Base-by-base conservation (phyloP, 2,888 invertebrate genomes). In the Napeogenes sylphis region DNA sequence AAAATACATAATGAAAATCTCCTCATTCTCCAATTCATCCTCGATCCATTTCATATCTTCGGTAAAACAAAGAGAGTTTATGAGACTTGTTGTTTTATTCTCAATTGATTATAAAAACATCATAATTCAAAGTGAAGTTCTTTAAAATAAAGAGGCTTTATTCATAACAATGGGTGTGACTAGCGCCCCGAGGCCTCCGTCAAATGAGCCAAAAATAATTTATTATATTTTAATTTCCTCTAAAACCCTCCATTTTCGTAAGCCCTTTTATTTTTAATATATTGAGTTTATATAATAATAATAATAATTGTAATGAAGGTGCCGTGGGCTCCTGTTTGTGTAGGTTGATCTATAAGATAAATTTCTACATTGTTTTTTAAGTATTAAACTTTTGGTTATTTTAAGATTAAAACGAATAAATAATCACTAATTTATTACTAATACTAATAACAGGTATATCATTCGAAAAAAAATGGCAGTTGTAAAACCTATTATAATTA, bases 161-260 rank as follows among this genome's bases (percentile, higher is more conserved):
- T 59, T 59, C 59, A 32, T 32, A 54, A 59, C 59, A 59, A 59
- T 42, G 62, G 59, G 45, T 42, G 51, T 42, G 55, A 60, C 55
- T 46, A 35, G 59, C 63, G 64, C 56, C 59, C 32, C 46, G 62
- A 54, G 65, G 62, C 63, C 63, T 55, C 45, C 55, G 53, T 45
- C 63, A 58, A 66, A 69, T 69, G 67, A 68, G 65, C 61, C 68
- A 65, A 61, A 62, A 59, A 63, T 68, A 64, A 67, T 70, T 68
- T 63, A 68, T 69, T 65, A 60, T 63, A 65, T 69, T 64, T 69
- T 68, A 69, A 69, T 68, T 69, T 69, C 66, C 68, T 65, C 56
- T 59, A 47, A 45, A n/a, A 59, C 30, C 30, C 38, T 38, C 21
- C 45, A 13, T 42, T 38, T 45, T 47, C 10, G 1, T 10, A 42